Evolutionary conservation across 2,797 vertebrate species (phyloP), one percentile per base, ranked within the genome.

Genomic region (Gymnothorax javanicus): DNA sequence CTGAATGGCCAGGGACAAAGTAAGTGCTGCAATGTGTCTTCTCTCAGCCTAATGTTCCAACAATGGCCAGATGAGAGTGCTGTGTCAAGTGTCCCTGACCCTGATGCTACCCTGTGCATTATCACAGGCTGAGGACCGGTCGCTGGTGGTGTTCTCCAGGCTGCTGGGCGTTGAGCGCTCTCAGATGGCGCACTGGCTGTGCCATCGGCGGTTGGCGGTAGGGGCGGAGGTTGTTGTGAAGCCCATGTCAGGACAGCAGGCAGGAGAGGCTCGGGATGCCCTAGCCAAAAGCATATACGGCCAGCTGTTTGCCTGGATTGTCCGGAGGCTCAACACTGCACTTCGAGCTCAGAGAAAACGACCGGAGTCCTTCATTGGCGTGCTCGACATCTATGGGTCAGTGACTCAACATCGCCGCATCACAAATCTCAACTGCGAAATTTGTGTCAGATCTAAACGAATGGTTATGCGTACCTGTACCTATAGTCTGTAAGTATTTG

Each of bases 321-420:
- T 96, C 54, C 95, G 93, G 84, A 94, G 94, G 85, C 94, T 97
- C 87, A 97, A 96, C 91, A 87, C 88, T 2, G 96, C 95, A 81
- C 93, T 97, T 83, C 87, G 90, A 8, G 91, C 92, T 0, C 94
- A 93, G 13, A 89, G 91, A 71, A 89, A 90, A 11, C 87, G 88
- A 43, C 83, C 92, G 57, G 92, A 82, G 25, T 93, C 93, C 85
- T 96, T 94, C n/a, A 96, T 92, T 57, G 97, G 96, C 25, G 96
- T 96, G 62, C 92, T 97, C 23, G 96, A 97, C 87, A 97, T 97
- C 56, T 96, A 94, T 0, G 96, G 97, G 96, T 97, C 88, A 90
- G 93, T 77, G 73, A 5, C 33, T 17, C 15, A 2, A 9, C 73
- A 62, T 4, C 60, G 20, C 13, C 20, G 13, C 13, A 20, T 62